Conservation (phyloP, 2,797 vertebrate species). For the Babyrousa celebensis region DNA sequence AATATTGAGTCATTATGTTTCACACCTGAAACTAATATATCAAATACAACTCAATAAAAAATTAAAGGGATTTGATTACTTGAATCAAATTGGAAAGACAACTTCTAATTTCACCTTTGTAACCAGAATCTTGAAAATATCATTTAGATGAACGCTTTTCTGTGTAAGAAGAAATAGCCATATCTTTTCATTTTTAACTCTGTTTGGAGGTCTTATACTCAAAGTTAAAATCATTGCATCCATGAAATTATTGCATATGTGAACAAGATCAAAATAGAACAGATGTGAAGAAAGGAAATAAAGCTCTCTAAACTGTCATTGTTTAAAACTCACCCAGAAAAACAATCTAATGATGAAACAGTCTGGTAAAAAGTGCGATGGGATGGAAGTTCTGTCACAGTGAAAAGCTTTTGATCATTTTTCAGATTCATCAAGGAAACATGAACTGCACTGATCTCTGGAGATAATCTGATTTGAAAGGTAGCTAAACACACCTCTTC, state of each 20-base stretch:
- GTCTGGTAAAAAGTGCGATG: not conserved
- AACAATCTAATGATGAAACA: constrained; percentile 55
- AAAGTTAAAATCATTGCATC: not conserved
- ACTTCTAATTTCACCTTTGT: constrained; percentile 34
- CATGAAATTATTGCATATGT: not conserved
- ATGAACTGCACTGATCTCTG: constrained; percentile 22
- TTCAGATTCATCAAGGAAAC: constrained; percentile 55
- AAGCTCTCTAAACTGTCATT: constrained; percentile 9
- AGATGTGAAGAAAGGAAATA: constrained; percentile 18
- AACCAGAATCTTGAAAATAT: not conserved
- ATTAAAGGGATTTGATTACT: not conserved
- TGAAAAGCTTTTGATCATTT: constrained; percentile 25
- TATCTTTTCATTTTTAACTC: constrained; percentile 1
- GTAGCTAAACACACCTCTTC: not conserved
- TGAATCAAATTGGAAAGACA: constrained; percentile 1
- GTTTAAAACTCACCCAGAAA: constrained; percentile 49
- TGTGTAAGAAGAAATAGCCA: not conserved
- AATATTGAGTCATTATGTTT: not conserved
- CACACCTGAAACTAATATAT: not conserved
- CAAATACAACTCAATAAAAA: not conserved
- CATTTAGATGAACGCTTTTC: not conserved
- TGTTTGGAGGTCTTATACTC: not conserved
- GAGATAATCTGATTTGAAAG: constrained; percentile 58
- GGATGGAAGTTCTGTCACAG: not conserved
- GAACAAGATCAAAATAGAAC: constrained; percentile 35